A percentile compares a stretch with the other conserved stretches of the same genome.
Conservation (phyloP, 2,113 vertebrate genomes). For the Caloenas nicobarica region DNA sequence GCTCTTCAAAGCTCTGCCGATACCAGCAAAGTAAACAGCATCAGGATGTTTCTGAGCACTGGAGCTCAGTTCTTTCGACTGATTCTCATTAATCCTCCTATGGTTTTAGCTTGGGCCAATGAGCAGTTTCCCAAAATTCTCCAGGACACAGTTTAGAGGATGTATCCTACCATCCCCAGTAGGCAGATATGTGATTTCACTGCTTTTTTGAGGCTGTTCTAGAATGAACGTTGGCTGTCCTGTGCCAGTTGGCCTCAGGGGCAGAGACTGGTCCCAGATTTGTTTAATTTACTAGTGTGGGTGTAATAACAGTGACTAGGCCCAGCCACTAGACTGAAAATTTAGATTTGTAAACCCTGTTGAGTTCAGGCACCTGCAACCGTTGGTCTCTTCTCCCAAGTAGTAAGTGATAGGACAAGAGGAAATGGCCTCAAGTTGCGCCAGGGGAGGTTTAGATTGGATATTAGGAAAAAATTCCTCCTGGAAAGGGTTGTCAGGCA, state of each 20-base stretch:
- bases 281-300: not conserved
- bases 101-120: not conserved
- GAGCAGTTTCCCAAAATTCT: not conserved
- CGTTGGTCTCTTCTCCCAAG: too few species aligned
- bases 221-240: not conserved
- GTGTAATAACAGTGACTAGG: not conserved
- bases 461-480: too few species aligned
- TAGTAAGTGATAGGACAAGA: too few species aligned
- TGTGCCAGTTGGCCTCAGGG: not conserved
- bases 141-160: not conserved
- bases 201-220: not conserved
- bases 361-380: not conserved
- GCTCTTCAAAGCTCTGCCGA: accelerated
- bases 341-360: not conserved
- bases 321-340: not conserved
- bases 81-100: not conserved
- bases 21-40: not conserved
- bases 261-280: not conserved
- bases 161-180: not conserved
- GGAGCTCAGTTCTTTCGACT: not conserved
- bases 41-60: not conserved
- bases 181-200: not conserved
- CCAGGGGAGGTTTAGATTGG: too few species aligned
- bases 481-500: too few species aligned
- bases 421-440: too few species aligned